Evolutionary conservation across 35 echinoderm and acorn worm genomes (phyloP).

Genomic region (Apostichopus parvimensis): DNA sequence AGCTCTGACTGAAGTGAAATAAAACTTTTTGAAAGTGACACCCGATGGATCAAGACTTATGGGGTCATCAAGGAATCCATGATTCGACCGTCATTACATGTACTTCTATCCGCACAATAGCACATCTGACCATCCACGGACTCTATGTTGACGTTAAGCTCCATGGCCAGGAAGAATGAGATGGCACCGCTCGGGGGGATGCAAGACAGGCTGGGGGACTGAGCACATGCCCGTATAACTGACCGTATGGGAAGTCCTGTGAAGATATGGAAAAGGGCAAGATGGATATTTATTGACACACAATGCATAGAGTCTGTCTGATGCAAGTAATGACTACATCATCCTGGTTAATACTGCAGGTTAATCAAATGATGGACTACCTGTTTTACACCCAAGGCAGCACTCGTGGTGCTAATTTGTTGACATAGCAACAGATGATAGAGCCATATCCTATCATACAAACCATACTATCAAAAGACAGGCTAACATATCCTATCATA

Average conservation of each 20-base stretch:
- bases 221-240: slow-evolving; percentile 26
- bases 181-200: slow-evolving; percentile 19
- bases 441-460: no score
- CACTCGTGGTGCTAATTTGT: no score
- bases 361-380: no score
- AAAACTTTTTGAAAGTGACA: no score
- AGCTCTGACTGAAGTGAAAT: background rate
- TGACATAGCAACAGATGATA: no score
- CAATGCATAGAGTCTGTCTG: no score
- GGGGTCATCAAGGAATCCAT: background rate
- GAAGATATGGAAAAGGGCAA: background rate
- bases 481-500: no score
- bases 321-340: no score
- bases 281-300: no score
- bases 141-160: background rate
- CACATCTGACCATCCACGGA: slow-evolving; percentile 20
- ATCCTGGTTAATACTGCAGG: no score
- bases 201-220: slow-evolving; percentile 23
- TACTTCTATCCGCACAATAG: slow-evolving; percentile 46
- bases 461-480: no score
- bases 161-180: background rate
- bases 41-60: background rate
- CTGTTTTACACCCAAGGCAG: no score
- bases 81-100: background rate
- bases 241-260: slow-evolving; percentile 13